Evolutionary conservation across 2,797 vertebrate genomes (phyloP).

Genomic region (Huso huso): DNA sequence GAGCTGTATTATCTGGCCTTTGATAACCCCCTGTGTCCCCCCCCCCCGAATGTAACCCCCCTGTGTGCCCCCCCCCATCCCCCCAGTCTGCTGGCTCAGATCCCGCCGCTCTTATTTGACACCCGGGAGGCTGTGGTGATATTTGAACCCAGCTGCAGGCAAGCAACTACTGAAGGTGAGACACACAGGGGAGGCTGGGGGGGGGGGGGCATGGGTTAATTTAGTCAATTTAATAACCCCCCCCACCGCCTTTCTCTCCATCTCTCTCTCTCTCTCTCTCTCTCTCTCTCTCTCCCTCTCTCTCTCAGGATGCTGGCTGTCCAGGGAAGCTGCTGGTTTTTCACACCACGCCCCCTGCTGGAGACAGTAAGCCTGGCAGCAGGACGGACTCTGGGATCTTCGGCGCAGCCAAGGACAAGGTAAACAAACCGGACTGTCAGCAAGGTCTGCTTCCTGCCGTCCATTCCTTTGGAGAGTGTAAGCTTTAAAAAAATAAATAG

Average conservation of each 20-base stretch:
- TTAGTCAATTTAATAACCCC: too few species aligned
- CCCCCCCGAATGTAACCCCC: too few species aligned
- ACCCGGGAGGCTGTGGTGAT: constrained; percentile 28
- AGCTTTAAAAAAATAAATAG: too few species aligned
- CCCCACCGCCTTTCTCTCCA: too few species aligned
- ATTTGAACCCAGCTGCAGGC: constrained; percentile 51
- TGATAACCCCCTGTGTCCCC: too few species aligned
- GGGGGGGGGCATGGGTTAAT: too few species aligned
- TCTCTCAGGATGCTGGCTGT: constrained; percentile 43
- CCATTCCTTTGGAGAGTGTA: too few species aligned
- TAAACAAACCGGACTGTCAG: constrained; percentile 5
- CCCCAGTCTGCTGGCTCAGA: constrained; percentile 52
- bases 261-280: too few species aligned
- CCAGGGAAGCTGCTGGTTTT: constrained; percentile 63
- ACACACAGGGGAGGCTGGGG: background rate
- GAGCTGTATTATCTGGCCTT: too few species aligned
- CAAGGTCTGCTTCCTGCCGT: too few species aligned
- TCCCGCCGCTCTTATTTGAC: constrained; percentile 47
- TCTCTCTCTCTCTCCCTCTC: too few species aligned
- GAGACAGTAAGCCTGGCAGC: constrained; percentile 32
- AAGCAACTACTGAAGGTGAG: constrained; percentile 56
- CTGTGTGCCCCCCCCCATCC: too few species aligned
- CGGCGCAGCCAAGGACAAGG: constrained; percentile 56
- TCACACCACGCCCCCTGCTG: constrained; percentile 51
- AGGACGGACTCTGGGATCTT: constrained; percentile 51